phyloP scores from a whole-genome alignment of 2,113 vertebrate genomes.

The Archocentrus centrarchus region DNA sequence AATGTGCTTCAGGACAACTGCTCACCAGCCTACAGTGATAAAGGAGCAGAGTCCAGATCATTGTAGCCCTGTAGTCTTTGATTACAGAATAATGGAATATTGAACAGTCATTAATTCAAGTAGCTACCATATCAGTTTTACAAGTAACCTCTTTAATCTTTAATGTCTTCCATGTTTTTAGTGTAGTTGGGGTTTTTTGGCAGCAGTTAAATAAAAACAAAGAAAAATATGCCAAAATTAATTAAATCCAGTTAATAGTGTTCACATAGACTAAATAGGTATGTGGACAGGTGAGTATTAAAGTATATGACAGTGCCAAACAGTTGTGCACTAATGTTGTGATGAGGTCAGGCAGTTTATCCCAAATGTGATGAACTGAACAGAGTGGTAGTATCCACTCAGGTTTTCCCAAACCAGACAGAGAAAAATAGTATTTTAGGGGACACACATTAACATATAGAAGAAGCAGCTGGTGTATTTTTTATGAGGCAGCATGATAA shows the following conservation, averaged over 20 bases:
- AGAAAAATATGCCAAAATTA: background rate
- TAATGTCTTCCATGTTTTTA: background rate
- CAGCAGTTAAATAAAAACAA: background rate
- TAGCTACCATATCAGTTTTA: conserved; percentile 26
- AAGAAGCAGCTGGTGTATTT: background rate
- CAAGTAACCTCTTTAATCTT: conserved; percentile 21
- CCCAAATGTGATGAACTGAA: background rate
- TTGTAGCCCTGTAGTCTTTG: conserved; percentile 12
- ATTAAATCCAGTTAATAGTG: background rate
- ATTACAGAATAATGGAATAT: conserved; percentile 65
- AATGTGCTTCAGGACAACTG: background rate
- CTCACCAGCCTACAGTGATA: background rate
- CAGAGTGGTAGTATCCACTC: background rate
- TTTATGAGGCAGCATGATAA: background rate
- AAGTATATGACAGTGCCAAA: too few species aligned
- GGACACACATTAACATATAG: too few species aligned
- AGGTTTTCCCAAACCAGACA: background rate
- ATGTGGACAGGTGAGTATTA: too few species aligned
- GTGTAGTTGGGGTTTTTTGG: background rate
- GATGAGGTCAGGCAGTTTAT: too few species aligned
- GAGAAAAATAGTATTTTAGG: background rate
- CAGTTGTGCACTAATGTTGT: background rate
- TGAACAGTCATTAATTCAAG: conserved; percentile 59
- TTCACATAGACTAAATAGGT: background rate
- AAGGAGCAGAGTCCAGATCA: conserved; percentile 32